Percentiles rank a stretch among this genome's conserved stretches.
Evolutionary conservation across 2,113 vertebrate genomes (phyloP).

Genomic region (Bambusicola thoracicus): DNA sequence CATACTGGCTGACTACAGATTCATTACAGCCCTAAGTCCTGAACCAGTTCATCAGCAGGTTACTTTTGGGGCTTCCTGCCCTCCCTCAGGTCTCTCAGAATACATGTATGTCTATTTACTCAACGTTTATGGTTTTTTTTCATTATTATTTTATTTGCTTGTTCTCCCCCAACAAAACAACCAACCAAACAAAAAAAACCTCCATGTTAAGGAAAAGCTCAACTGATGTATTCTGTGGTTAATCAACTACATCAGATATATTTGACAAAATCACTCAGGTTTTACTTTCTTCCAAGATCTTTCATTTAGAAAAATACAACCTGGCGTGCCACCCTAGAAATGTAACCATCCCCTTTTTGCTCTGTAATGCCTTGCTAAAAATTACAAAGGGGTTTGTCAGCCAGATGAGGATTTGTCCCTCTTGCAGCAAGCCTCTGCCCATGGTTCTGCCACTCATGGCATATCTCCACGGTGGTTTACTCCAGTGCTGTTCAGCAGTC

Average conservation of each 20-base stretch:
- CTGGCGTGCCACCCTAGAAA: not conserved
- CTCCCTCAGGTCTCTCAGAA: not conserved
- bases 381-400: not conserved
- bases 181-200: not conserved
- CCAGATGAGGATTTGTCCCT: not conserved
- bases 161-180: not conserved
- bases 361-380: not conserved
- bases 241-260: not conserved
- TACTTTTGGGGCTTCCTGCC: not conserved
- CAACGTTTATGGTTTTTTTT: not conserved
- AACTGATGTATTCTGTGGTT: rapidly evolving
- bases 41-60: not conserved
- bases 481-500: not conserved
- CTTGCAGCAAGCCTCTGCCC: not conserved
- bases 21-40: not conserved
- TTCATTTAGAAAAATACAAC: not conserved
- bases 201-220: not conserved
- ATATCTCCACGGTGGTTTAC: not conserved
- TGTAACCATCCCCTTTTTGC: not conserved
- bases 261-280: not conserved
- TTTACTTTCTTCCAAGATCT: not conserved
- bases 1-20: not conserved
- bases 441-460: not conserved
- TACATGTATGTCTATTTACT: not conserved
- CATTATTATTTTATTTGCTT: too few relatives aligned